Evolutionary conservation across 2,113 vertebrate genomes (phyloP), one percentile per base, ranked within the genome.

Genomic region (Isichthys henryi): DNA sequence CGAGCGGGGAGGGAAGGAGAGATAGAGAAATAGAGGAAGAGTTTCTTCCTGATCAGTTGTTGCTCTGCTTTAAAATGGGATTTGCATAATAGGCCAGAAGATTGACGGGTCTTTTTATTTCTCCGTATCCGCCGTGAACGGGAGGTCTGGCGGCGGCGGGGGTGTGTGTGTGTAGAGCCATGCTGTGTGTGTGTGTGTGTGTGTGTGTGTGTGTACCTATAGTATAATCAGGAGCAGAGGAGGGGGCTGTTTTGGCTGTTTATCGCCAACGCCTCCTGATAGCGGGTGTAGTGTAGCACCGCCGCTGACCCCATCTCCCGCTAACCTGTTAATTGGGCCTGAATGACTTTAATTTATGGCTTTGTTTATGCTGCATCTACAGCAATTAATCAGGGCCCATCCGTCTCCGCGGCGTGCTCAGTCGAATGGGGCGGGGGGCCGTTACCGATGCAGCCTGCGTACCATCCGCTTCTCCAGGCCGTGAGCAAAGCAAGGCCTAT

Each of bases 51-150:
- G 92, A 93, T 94, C 93, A 92, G 93, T 95, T 95, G 93, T 94
- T 94, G 93, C 92, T 94, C 93, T 93, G 93, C 93, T 95, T 94
- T 93, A 94, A 94, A 95, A 95, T 94, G 89, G 94, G 94, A 96
- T 96, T 95, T 96, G 94, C 95, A 95, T 96, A 95, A 96, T 95
- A 94, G 50, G 35, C 50, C 39, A 39, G 27, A 15, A 85, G 82
- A 84, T 27, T 94, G 92, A 91, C 94, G 92, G 92, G 91, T 91
- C 50, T 91, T 90, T 91, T 87, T 56, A 70, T 84, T 84, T 84
- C 46, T 84, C 39, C 3, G 39, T 84, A 43, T 45, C 45, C 46
- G 21, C 88, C 31, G 31, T 74, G 48, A 89, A 89, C 31, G 8
- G 88, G 88, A 53, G 19, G 70, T 89, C n/a, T 89, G 88, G 74